A percentile compares a stretch with the other conserved stretches of the same genome.
phyloP scores from a whole-genome alignment of 64 coral and sea anemone genomes.

The Catalaphyllia jardinei region DNA sequence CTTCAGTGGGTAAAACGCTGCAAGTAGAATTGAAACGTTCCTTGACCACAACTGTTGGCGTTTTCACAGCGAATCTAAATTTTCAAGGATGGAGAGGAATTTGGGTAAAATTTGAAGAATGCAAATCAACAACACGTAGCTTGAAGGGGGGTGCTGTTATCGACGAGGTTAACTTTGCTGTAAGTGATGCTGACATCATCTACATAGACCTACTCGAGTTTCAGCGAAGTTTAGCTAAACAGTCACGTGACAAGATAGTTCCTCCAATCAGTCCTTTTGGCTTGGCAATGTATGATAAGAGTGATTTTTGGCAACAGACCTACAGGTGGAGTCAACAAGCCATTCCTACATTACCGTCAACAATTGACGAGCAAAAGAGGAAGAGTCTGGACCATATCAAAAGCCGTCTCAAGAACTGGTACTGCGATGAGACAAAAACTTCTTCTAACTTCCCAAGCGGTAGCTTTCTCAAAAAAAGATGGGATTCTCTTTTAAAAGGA shows the following conservation, averaged over 20 bases:
- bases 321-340: constrained; percentile 1
- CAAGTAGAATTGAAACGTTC: not conserved
- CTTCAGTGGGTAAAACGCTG: not conserved
- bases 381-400: not conserved
- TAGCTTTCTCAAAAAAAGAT: not conserved
- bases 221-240: not conserved
- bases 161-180: constrained; percentile 14
- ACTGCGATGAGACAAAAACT: constrained; percentile 10
- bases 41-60: not conserved
- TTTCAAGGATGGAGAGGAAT: not conserved
- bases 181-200: not conserved
- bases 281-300: constrained; percentile 5
- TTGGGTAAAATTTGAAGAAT: not conserved
- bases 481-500: not conserved
- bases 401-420: constrained; percentile 35
- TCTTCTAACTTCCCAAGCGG: not conserved
- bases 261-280: constrained; percentile 36
- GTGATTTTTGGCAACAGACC: constrained; percentile 24
- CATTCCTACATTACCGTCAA: not conserved
- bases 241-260: constrained; percentile 54
- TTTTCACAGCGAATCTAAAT: not conserved
- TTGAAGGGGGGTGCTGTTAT: not conserved
- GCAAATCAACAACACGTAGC: not conserved
- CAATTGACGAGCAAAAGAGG: not conserved
- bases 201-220: constrained; percentile 67